phyloP scores from a whole-genome alignment of 2,888 invertebrate species.

The Drosophila cyrtoloma region DNA sequence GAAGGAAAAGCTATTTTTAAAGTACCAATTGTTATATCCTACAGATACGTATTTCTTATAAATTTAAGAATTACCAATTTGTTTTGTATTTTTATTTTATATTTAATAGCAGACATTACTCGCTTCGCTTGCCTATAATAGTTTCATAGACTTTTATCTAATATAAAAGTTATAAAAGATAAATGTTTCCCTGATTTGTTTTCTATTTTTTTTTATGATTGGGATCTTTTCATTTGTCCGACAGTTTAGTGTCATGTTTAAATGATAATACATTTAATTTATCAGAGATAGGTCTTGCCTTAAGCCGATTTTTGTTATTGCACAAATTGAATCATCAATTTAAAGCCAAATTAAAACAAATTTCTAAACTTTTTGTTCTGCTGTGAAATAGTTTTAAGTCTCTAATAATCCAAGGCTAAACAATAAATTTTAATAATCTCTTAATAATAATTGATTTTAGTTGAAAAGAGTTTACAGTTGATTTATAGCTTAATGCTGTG shows the following conservation, averaged over 20 bases:
- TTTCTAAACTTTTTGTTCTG: not conserved
- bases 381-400: not conserved
- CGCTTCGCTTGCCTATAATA: not conserved
- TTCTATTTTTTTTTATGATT: not conserved
- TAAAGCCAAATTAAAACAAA: not conserved
- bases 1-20: not conserved
- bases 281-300: not conserved
- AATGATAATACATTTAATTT: not conserved
- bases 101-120: not conserved
- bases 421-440: not conserved
- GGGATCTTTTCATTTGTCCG: not conserved
- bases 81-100: not conserved
- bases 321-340: not conserved
- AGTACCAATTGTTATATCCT: not conserved
- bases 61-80: not conserved
- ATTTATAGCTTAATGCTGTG: not conserved
- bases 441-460: not conserved
- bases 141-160: not conserved
- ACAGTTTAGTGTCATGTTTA: not conserved
- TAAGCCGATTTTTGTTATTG: not conserved
- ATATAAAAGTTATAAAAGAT: not conserved
- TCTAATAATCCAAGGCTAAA: not conserved
- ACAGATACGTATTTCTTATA: not conserved
- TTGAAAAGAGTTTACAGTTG: not conserved
- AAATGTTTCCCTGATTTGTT: not conserved